Base-by-base conservation (phyloP, 2,113 vertebrate species). In the Cynocephalus volans region DNA sequence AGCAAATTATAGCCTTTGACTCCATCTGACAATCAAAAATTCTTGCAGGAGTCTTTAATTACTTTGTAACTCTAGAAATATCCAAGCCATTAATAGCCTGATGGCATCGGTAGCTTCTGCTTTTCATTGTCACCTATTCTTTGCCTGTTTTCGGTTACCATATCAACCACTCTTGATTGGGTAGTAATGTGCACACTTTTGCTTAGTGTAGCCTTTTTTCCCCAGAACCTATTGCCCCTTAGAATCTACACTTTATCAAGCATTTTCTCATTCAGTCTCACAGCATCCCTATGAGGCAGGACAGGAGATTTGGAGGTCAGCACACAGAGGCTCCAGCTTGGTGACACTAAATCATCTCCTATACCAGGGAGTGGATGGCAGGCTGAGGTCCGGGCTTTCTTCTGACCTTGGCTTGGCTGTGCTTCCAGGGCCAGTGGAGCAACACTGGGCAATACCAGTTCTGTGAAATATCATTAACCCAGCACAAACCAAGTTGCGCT, bases 41-140 rank as follows among this genome's bases (percentile, higher is more conserved):
- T n/a, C 82, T 90, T 10, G 8, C 15, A 10, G 14, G 45, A 28
- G 18, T 36, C 79, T 67, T 62, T 31, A 69, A 77, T 67, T 4
- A 45, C 65, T 26, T 12, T 8, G 72, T 91, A 48, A 88, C 45
- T 62, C 58, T 45, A 31, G 1, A 7, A 26, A 13, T 5, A 41
- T 8, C 64, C 45, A 2, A 21, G 73, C 41, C 31, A 0, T 3
- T 24, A 5, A 3, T 3, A 31, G 60, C 2, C 50, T 6, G 76
- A 33, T 9, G 56, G n/a, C 48, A 5, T 28, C 6, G 1, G 12
- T 0, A 28, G 56, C 48, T 18, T 31, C n/a, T 2, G 3, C 0
- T 0, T 33, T 56, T 23, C 5, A 1, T 8, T 0, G 0, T 19
- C 2, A 0, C 36, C 0, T 5, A 12, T 0, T 9, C 45, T 26